Evolutionary conservation across 2,888 invertebrate species (phyloP).

Genomic region (Tortrix viridana): DNA sequence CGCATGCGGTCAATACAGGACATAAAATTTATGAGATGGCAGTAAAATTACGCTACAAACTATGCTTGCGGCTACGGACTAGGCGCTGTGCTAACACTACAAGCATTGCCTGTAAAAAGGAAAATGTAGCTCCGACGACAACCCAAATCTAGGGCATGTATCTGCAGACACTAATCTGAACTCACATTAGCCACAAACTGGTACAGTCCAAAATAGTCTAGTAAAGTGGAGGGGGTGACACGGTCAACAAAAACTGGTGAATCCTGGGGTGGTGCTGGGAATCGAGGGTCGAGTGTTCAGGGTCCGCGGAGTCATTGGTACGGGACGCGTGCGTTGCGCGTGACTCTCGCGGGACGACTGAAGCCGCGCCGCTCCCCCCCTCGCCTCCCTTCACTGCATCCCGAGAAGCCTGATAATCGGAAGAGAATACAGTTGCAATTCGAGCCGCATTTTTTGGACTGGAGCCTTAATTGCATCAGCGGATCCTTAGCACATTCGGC

Average conservation of each 20-base stretch:
- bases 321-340: constrained; percentile 58
- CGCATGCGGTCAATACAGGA: constrained; percentile 63
- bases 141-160: constrained; percentile 78
- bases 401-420: constrained; percentile 78
- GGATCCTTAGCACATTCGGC: constrained; percentile 51
- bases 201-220: constrained; percentile 67
- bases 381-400: constrained; percentile 66
- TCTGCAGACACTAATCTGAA: constrained; percentile 66
- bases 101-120: constrained; percentile 69
- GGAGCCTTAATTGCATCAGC: constrained; percentile 72
- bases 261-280: constrained; percentile 49
- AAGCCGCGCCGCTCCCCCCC: constrained; percentile 54
- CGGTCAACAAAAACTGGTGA: constrained; percentile 67
- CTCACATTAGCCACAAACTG: constrained; percentile 79
- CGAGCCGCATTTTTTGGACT: constrained; percentile 78
- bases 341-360: constrained; percentile 68
- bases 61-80: constrained; percentile 42
- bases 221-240: constrained; percentile 58
- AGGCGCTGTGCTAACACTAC: constrained; percentile 49
- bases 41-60: constrained; percentile 40
- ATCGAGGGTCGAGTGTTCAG: constrained; percentile 60
- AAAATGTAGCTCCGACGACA: constrained; percentile 70
- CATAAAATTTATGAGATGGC: constrained; percentile 49
- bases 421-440: constrained; percentile 80
- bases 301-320: constrained; percentile 72